Evolutionary conservation across 2,888 invertebrate species (phyloP).

Genomic region (Venustoraphidia nigricollis): DNA sequence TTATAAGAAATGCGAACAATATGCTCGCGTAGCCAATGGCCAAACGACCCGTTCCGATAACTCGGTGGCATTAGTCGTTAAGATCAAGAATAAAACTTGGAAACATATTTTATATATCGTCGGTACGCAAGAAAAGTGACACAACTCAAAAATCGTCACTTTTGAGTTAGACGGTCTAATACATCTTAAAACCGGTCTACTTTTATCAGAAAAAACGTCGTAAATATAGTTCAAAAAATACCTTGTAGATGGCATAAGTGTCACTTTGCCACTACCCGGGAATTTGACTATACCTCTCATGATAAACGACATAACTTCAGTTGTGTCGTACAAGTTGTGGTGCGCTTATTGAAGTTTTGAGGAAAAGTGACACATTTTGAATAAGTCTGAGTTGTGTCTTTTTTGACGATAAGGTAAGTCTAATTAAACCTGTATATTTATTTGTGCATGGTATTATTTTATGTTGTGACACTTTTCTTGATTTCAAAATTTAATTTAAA

Average conservation of each 20-base stretch:
- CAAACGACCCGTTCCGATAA: too few relatives aligned
- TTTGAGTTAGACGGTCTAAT: constrained; percentile 1
- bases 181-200: neutral
- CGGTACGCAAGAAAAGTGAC: too few relatives aligned
- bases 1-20: too few relatives aligned
- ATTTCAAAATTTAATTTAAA: neutral
- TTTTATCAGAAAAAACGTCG: constrained; percentile 3
- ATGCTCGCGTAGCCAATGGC: too few relatives aligned
- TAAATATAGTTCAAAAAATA: constrained; percentile 2
- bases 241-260: neutral
- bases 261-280: neutral
- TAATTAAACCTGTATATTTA: constrained; percentile 3
- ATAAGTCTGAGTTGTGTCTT: constrained; percentile 1
- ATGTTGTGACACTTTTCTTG: constrained; percentile 4
- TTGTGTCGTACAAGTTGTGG: constrained; percentile 1
- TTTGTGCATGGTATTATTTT: constrained; percentile 4
- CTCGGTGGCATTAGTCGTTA: too few relatives aligned
- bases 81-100: too few relatives aligned
- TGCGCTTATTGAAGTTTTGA: constrained; percentile 1
- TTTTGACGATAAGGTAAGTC: constrained; percentile 5
- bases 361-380: constrained; percentile 3
- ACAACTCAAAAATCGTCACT: constrained; percentile 1
- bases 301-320: constrained; percentile 2
- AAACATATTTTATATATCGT: too few relatives aligned
- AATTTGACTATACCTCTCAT: neutral